phyloP scores from a whole-genome alignment of 2,888 invertebrate genomes.

The Drosophila robusta region DNA sequence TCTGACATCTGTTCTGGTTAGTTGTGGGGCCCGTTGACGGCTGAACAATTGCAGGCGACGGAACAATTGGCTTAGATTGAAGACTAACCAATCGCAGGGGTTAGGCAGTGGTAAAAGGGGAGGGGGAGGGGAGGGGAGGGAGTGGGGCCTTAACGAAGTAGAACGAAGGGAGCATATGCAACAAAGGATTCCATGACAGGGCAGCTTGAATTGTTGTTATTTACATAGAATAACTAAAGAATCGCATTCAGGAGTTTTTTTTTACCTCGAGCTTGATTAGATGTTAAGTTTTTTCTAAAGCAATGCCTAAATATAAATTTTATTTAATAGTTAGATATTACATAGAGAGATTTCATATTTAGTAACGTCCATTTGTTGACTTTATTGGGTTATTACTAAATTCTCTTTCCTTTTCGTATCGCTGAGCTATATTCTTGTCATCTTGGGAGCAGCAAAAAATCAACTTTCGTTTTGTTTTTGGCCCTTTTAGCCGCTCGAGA shows the following conservation, averaged over 20 bases:
- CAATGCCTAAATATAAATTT: background rate
- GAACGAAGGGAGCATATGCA: conserved; percentile 29
- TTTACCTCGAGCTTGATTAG: conserved; percentile 22
- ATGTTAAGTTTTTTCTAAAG: conserved; percentile 11
- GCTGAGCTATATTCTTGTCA: background rate
- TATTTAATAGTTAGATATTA: too few species aligned
- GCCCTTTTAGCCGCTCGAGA: conserved; percentile 14
- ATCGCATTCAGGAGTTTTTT: conserved; percentile 9
- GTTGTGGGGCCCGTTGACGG: conserved; percentile 21
- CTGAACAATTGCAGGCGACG: conserved; percentile 55
- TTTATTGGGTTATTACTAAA: conserved; percentile 33
- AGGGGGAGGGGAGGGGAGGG: too few species aligned
- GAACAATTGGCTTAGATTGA: conserved; percentile 67
- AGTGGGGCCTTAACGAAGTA: conserved; percentile 6
- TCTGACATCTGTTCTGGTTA: conserved; percentile 46
- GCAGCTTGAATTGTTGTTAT: conserved; percentile 13
- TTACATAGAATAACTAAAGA: conserved; percentile 9
- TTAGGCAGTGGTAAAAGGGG: background rate
- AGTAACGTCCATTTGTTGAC: conserved; percentile 10
- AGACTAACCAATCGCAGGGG: conserved; percentile 40
- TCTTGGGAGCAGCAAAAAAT: conserved; percentile 7
- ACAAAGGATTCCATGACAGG: conserved; percentile 40
- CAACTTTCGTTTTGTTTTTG: conserved; percentile 2
- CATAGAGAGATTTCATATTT: too few species aligned
- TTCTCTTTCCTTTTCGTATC: conserved; percentile 10